These are phyloP conservation scores for Periophthalmus magnuspinnatus DNA, from an alignment of 2,797 vertebrate species.

Conservation along the genomic window DNA sequence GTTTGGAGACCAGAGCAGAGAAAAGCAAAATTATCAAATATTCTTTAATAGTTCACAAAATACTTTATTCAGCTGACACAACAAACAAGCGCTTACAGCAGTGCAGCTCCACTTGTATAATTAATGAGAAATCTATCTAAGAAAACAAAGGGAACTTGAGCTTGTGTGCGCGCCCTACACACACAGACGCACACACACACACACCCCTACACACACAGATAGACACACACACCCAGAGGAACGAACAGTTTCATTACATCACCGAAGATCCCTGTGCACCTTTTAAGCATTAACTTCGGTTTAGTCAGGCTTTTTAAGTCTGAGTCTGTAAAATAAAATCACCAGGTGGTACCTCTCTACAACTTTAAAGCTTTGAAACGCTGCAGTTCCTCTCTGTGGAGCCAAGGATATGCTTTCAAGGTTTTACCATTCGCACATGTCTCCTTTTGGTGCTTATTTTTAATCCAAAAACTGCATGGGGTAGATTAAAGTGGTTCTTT, in stretches of 20 bases:
- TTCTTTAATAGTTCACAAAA: neutral
- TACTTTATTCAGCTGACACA: conserved; percentile 10
- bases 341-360: conserved; percentile 6
- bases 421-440: neutral
- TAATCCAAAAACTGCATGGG: neutral
- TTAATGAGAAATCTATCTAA: conserved; percentile 55
- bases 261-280: conserved; percentile 19
- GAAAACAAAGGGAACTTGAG: conserved; percentile 60
- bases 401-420: neutral
- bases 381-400: neutral
- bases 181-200: no score
- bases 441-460: neutral
- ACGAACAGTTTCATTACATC: conserved; percentile 18
- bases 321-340: conserved; percentile 18
- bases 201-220: no score
- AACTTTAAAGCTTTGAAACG: conserved; percentile 9
- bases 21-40: neutral
- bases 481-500: neutral
- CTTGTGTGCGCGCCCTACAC: conserved; percentile 18
- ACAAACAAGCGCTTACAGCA: conserved; percentile 14
- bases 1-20: neutral
- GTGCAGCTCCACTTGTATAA: conserved; percentile 57
- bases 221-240: conserved; percentile 6
- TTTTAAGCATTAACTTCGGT: conserved; percentile 6
- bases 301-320: conserved; percentile 12